Evolutionary conservation across 37 sponge, comb jelly and placozoan genomes (phyloP), one percentile per base, ranked within the genome.

Genomic region (Ianthella basta): DNA sequence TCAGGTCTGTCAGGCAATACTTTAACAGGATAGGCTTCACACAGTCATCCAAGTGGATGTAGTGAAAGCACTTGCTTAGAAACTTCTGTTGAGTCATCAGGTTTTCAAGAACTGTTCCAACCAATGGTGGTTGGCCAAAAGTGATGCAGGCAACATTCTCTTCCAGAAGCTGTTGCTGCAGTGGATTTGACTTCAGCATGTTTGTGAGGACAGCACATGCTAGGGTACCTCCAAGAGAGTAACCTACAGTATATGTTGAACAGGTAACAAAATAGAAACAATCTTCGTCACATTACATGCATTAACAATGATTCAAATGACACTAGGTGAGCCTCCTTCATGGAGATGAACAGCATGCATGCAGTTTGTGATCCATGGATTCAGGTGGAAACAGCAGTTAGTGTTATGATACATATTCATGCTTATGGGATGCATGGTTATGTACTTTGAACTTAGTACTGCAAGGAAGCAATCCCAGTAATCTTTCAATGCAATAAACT

Each of bases 121-220:
- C 27, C 27, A 81, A 29, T 29, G 32, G 81, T 25, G 87, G 87
- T 72, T 87, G 81, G 5, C 87, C 87, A 87, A 87, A 87, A 0
- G 87, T 87, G 57, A 87, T 80, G 38, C 87, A 87, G 36, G 56
- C 57, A 39, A 87, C 37, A 80, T 80, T 87, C n/a, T 68, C 72
- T 21, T 38, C 65, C 29, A 87, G 82, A 15, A 80, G 72, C 21
- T 87, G 35, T 38, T 87, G 55, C 44, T 80, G 72, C 38, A 87
- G 41, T 55, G 70, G 33, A 24, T 37, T 44, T 68, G 66, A 59
- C 57, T 75, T 12, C 20, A 75, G 80, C 82, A 87, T 60, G 10
- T 55, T 59, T 13, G 81, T 30, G 20, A 44, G 12, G 18, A 87
- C 87, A 80, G 81, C 44, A 44, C 72, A 69, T 65, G 87, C 87